Evolutionary conservation across 2,113 vertebrate species (phyloP).

Genomic region (Isurus oxyrinchus): DNA sequence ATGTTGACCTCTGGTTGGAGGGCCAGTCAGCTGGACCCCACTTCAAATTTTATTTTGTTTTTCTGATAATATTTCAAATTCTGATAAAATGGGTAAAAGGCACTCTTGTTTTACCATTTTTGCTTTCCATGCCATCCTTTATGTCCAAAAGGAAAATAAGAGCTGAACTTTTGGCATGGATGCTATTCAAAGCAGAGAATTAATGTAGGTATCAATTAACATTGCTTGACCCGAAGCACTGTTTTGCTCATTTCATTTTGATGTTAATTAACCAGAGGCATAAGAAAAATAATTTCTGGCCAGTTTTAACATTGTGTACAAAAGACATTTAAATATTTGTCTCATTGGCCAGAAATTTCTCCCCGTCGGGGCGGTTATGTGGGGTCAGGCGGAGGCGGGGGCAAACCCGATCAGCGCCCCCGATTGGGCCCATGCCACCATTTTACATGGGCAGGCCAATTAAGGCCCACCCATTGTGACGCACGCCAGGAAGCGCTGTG

Average conservation of each 20-base stretch:
- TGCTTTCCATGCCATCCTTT: neutral
- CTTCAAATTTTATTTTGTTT: slow-evolving; percentile 39
- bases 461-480: no score
- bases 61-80: neutral
- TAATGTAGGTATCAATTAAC: neutral
- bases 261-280: neutral
- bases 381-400: no score
- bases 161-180: neutral
- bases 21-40: slow-evolving; percentile 41
- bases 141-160: neutral
- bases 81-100: slow-evolving; percentile 22
- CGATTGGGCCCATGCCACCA: no score
- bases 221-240: neutral
- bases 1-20: slow-evolving; percentile 52
- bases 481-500: no score
- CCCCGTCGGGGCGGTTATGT: no score
- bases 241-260: neutral
- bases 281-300: neutral
- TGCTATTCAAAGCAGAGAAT: neutral
- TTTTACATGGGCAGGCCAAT: no score
- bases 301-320: neutral
- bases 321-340: neutral
- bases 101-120: slow-evolving; percentile 36
- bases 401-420: no score
- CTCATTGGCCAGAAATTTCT: neutral